Evolutionary conservation across 2,797 vertebrate species (phyloP), one percentile per base, ranked within the genome.

Genomic region (Catostomus latipinnis): DNA sequence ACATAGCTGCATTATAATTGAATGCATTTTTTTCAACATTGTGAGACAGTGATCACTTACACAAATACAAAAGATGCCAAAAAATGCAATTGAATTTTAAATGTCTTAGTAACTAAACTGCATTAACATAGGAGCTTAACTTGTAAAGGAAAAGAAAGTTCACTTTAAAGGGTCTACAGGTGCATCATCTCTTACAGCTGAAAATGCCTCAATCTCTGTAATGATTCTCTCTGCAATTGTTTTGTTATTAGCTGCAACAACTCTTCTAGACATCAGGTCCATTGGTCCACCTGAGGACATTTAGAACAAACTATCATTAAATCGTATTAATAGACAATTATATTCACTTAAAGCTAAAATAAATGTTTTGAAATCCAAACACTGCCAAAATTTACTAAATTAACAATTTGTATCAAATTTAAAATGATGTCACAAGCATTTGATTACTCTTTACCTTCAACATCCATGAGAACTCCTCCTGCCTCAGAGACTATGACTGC

Each of bases 211-310:
- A 14, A 99, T 92, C 85, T 96, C 94, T 85, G 91, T 92, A 72
- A 95, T 88, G 58, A 99, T 90, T 63, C 91, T 91, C 79, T 96
- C 91, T 2, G 90, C 96, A 0, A 99, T 81, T 45, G 84, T 87
- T 87, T 34, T 90, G 85, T 84, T 96, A 81, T 95, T 97, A 45
- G 97, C 96, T 0, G 96, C 97, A 6, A 99, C 88, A 71, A 98
- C 88, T 88, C 96, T 93, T 82, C 97, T 92, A 69, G 97, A 99
- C 97, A 99, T 98, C 91, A 98, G 84, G 88, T 99, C 97, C 87
- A 95, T 89, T 0, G 92, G 91, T 18, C 94, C 96, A n/a, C 97
- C 97, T 99, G 85, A 80, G 90, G 1, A 70, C 12, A 72, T 7
- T 13, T 1, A 18, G 8, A 12, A 57, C 5, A 65, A 45, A 12